Evolutionary conservation across 1,140 invertebrate species (phyloP).

Genomic region (Drosophila repletoides): DNA sequence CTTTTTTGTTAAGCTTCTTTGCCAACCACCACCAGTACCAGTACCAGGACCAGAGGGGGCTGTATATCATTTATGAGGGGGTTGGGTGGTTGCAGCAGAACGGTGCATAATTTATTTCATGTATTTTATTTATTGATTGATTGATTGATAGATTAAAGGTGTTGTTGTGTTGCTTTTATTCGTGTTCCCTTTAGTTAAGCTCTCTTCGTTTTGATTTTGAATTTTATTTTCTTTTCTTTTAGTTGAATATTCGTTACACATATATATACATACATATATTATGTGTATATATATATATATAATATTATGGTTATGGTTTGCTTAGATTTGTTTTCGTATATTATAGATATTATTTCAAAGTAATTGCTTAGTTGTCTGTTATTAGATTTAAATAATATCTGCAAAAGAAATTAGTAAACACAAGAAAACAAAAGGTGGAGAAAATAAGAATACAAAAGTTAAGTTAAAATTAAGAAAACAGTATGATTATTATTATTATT

Average conservation of each 20-base stretch:
- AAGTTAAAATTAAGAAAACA: conserved; percentile 23
- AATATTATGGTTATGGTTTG: conserved; percentile 20
- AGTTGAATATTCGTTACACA: conserved; percentile 13
- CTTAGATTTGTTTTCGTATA: no score
- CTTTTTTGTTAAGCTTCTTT: conserved; percentile 41
- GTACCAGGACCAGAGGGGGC: no score
- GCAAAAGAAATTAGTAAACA: conserved; percentile 79
- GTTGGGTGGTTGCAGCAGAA: neutral
- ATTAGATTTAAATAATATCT: conserved; percentile 81
- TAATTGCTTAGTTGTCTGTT: conserved; percentile 34
- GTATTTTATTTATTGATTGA: conserved; percentile 9
- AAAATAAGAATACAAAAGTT: conserved; percentile 22
- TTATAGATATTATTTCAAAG: conserved; percentile 26
- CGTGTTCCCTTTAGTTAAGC: conserved; percentile 6
- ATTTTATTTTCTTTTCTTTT: conserved; percentile 10
- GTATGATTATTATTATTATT: neutral
- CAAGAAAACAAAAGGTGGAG: conserved; percentile 38
- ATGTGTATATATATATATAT: conserved; percentile 4
- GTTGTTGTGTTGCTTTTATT: conserved; percentile 26
- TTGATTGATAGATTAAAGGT: conserved; percentile 10
- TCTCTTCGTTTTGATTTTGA: neutral
- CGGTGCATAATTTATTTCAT: neutral
- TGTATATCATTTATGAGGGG: neutral
- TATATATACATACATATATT: conserved; percentile 14
- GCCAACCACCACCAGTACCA: conserved; percentile 29